A percentile compares a stretch with the other conserved stretches of the same genome.
Evolutionary conservation across 2,888 invertebrate genomes (phyloP).

Genomic region (Drosophila antonietae): DNA sequence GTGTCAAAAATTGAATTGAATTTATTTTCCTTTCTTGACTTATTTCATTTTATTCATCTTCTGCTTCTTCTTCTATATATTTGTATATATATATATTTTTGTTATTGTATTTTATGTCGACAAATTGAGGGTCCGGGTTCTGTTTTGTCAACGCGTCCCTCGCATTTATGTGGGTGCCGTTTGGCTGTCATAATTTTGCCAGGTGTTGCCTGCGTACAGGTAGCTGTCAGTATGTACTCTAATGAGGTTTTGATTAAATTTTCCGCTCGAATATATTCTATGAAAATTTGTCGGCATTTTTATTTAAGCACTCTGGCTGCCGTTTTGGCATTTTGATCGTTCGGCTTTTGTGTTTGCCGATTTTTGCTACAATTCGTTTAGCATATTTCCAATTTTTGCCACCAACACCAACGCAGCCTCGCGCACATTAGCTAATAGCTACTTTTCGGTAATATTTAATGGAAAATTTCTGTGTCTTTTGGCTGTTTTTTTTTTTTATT

Average conservation of each 20-base stretch:
- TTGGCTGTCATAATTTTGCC: constrained; percentile 50
- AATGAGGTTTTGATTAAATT: constrained; percentile 75
- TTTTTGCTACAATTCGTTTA: constrained; percentile 50
- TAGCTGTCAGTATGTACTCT: constrained; percentile 4
- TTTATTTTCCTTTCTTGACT: constrained; percentile 29
- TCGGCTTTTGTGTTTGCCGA: constrained; percentile 22
- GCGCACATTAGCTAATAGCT: constrained; percentile 8
- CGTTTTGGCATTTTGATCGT: constrained; percentile 22
- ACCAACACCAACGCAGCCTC: constrained; percentile 7
- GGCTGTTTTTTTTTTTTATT: neutral
- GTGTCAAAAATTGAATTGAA: constrained; percentile 59
- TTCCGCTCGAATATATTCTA: constrained; percentile 48
- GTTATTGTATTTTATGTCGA: constrained; percentile 10
- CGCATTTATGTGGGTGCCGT: constrained; percentile 1
- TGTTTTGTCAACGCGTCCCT: constrained; percentile 34
- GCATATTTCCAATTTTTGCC: constrained; percentile 41
- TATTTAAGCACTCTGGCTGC: constrained; percentile 37
- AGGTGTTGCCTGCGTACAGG: constrained; percentile 16
- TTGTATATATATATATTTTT: no score
- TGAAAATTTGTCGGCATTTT: constrained; percentile 36
- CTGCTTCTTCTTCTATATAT: neutral
- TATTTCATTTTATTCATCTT: neutral
- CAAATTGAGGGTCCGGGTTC: constrained; percentile 44
- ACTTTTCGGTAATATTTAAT: constrained; percentile 21
- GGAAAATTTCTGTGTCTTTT: constrained; percentile 19